Conservation (phyloP, 2,888 invertebrate species). For the Cephus sareptanus region DNA sequence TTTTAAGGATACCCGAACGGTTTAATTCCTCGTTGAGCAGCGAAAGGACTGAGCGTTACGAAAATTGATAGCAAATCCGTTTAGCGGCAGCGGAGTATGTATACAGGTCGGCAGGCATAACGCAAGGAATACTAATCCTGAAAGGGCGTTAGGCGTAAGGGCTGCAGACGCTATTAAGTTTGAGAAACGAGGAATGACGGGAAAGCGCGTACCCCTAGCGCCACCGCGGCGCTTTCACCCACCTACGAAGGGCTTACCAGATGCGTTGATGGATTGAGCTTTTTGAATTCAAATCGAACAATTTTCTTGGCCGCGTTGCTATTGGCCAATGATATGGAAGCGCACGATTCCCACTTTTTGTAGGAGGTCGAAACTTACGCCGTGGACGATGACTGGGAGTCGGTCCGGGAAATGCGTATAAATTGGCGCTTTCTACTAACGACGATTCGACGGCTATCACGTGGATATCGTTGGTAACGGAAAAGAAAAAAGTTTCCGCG, state of each 20-base stretch:
- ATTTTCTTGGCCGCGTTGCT: slow-evolving; percentile 6
- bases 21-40: no score
- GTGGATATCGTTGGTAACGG: background rate
- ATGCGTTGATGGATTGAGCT: slow-evolving; percentile 22
- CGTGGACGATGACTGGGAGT: background rate
- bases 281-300: slow-evolving; percentile 20
- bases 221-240: background rate
- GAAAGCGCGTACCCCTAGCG: background rate
- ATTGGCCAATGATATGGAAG: slow-evolving; percentile 8
- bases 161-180: background rate
- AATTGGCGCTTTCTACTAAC: slow-evolving; percentile 2
- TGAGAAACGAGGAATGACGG: background rate
- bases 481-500: background rate
- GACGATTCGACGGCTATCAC: background rate
- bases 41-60: background rate
- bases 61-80: slow-evolving; percentile 21
- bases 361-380: background rate
- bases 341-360: background rate
- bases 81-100: slow-evolving; percentile 13
- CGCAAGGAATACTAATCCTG: slow-evolving; percentile 19
- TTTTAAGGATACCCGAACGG: no score
- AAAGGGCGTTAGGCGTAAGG: background rate
- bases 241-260: background rate
- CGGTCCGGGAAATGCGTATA: background rate
- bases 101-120: background rate